phyloP scores from a whole-genome alignment of 2,797 vertebrate genomes.

The Clamator glandarius region DNA sequence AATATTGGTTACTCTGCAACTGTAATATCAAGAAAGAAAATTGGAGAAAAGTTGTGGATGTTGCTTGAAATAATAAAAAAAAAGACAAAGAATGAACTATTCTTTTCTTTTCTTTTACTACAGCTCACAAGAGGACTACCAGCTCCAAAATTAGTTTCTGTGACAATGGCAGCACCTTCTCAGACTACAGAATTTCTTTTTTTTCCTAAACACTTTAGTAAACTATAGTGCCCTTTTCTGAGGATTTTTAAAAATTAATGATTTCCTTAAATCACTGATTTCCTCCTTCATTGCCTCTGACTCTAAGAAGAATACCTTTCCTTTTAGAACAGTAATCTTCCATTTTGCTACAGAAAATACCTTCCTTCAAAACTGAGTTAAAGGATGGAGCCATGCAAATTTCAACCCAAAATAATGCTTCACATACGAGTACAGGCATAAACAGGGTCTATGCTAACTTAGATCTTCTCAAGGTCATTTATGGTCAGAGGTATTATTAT shows the following conservation, averaged over 20 bases:
- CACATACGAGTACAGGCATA: background rate
- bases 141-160: background rate
- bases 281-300: background rate
- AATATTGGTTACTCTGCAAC: background rate
- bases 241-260: background rate
- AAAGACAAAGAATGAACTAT: background rate
- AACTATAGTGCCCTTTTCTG: background rate
- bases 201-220: background rate
- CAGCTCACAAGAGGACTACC: background rate
- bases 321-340: background rate
- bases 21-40: background rate
- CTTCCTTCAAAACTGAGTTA: background rate
- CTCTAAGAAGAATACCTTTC: background rate
- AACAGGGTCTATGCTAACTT: background rate
- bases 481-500: background rate
- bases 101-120: background rate
- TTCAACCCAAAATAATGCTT: background rate
- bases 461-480: background rate
- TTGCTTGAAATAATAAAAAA: background rate
- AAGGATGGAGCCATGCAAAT: background rate
- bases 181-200: background rate
- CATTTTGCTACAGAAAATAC: background rate
- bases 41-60: background rate
- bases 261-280: background rate
- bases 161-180: background rate